Percentiles rank a stretch among this genome's conserved stretches.
phyloP scores from a whole-genome alignment of 2,797 vertebrate species.

The Hapalemur alaotrensis region DNA sequence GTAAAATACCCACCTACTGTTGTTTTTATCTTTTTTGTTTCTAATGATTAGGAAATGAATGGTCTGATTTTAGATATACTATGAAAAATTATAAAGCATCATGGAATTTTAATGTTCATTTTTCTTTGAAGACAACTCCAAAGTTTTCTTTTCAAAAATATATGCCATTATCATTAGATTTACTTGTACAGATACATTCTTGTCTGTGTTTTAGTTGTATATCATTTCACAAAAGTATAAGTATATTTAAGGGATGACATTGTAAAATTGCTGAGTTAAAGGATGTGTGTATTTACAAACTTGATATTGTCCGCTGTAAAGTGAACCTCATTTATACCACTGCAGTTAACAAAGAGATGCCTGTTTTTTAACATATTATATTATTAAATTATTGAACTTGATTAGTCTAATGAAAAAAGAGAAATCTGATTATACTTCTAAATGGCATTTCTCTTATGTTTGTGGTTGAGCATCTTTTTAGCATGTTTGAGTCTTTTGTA shows the following conservation, averaged over 20 bases:
- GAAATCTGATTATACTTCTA: not conserved
- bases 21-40: not conserved
- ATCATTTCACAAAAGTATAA: not conserved
- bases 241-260: not conserved
- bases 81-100: not conserved
- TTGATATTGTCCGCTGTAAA: not conserved
- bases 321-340: not conserved
- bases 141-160: not conserved
- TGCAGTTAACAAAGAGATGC: not conserved
- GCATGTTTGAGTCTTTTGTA: not conserved
- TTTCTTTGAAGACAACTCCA: not conserved
- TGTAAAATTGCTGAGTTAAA: slow-evolving; percentile 3
- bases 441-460: not conserved
- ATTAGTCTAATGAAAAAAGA: not conserved
- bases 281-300: not conserved
- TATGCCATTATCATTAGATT: not conserved
- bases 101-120: not conserved
- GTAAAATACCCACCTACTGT: not conserved
- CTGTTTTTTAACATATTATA: not conserved
- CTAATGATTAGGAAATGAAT: not conserved
- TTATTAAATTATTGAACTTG: not conserved
- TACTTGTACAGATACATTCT: not conserved
- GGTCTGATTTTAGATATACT: not conserved
- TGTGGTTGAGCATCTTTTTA: not conserved
- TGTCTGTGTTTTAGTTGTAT: not conserved